A percentile compares a stretch with the other conserved stretches of the same genome.
phyloP scores from a whole-genome alignment of 2,888 invertebrate species.

The Tuta absoluta region DNA sequence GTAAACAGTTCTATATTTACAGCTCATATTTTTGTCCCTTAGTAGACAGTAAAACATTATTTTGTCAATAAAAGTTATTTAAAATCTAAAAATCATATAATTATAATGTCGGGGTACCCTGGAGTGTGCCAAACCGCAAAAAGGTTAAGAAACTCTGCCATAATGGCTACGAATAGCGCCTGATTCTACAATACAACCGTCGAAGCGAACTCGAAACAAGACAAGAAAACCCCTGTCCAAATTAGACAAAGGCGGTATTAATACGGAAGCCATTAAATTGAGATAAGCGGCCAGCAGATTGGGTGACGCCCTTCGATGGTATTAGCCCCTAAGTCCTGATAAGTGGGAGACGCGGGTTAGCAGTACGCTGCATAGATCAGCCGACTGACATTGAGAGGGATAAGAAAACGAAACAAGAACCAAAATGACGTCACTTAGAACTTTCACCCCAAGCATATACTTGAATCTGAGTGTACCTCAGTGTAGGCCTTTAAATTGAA shows the following conservation, averaged over 20 bases:
- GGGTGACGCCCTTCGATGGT: constrained; percentile 76
- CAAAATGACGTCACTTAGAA: background rate
- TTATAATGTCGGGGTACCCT: too few species aligned
- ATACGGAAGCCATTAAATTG: constrained; percentile 80
- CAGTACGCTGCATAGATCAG: constrained; percentile 60
- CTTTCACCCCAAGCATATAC: too few species aligned
- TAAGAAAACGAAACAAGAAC: background rate
- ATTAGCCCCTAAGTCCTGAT: constrained; percentile 77
- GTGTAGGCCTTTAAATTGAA: too few species aligned
- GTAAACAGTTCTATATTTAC: too few species aligned
- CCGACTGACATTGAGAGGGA: constrained; percentile 30
- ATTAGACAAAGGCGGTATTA: constrained; percentile 80
- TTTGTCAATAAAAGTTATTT: too few species aligned
- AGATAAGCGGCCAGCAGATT: constrained; percentile 78
- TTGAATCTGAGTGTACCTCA: too few species aligned
- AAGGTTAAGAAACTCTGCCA: too few species aligned
- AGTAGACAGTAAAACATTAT: too few species aligned
- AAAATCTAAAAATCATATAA: too few species aligned
- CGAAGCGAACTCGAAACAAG: background rate
- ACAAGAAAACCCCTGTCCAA: constrained; percentile 40
- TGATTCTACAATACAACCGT: background rate
- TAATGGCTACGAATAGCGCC: background rate
- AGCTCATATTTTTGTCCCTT: too few species aligned
- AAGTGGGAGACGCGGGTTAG: constrained; percentile 70
- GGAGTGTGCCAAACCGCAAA: too few species aligned